Evolutionary conservation across 2,113 vertebrate genomes (phyloP).

Genomic region (Chloroceryle aenea): DNA sequence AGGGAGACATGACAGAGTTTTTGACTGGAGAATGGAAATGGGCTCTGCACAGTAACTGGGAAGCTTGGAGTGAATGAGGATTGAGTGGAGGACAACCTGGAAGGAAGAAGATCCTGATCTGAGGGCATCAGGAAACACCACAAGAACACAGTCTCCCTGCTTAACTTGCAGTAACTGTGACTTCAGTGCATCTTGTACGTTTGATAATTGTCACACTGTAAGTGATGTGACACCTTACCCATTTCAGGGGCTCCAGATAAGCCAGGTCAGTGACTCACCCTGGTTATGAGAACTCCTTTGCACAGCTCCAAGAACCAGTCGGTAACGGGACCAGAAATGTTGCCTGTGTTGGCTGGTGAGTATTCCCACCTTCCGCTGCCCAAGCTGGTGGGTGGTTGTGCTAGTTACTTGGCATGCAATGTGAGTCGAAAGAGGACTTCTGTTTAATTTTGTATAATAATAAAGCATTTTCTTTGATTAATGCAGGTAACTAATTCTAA

Average conservation of each 20-base stretch:
- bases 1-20: neutral
- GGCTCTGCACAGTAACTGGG: neutral
- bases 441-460: neutral
- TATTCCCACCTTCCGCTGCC: neutral
- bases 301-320: neutral
- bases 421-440: neutral
- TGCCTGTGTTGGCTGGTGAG: neutral
- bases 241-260: neutral
- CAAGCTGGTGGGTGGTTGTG: neutral
- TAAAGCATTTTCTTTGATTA: neutral
- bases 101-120: neutral
- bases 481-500: neutral
- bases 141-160: neutral
- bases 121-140: neutral
- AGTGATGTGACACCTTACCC: neutral
- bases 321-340: neutral
- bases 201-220: neutral
- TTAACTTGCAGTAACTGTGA: neutral
- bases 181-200: neutral
- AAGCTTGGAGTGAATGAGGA: neutral
- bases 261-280: neutral
- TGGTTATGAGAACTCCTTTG: neutral
- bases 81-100: neutral
- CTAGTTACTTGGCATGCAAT: neutral
- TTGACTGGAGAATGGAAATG: neutral